phyloP scores from a whole-genome alignment of 2,888 invertebrate genomes.

The Theretra japonica region DNA sequence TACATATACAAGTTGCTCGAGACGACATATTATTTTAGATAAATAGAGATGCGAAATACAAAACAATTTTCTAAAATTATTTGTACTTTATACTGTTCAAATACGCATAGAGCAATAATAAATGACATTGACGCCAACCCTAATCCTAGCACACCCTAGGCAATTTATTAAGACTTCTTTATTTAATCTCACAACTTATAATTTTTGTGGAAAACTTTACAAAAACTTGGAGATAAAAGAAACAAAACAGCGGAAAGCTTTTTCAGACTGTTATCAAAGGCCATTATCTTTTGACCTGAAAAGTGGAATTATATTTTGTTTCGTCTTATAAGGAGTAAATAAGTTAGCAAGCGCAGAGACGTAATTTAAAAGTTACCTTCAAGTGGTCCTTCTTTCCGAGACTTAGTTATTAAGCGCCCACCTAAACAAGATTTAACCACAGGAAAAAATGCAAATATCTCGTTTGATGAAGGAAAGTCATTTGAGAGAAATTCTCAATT shows the following conservation, averaged over 20 bases:
- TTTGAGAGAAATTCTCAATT: constrained; percentile 35
- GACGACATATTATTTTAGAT: too few relatives aligned
- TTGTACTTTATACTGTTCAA: neutral
- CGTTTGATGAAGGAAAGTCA: constrained; percentile 55
- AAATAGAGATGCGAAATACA: too few relatives aligned
- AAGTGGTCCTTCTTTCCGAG: constrained; percentile 62
- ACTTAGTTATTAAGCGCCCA: constrained; percentile 60
- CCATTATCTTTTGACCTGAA: constrained; percentile 83
- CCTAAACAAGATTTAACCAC: constrained; percentile 62
- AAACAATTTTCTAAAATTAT: too few relatives aligned
- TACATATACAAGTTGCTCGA: too few relatives aligned
- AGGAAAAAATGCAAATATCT: constrained; percentile 55
- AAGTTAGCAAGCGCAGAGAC: constrained; percentile 76
- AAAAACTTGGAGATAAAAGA: constrained; percentile 80
- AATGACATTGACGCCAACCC: constrained; percentile 64
- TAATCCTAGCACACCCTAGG: constrained; percentile 71
- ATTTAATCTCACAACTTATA: constrained; percentile 82
- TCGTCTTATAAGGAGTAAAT: constrained; percentile 80
- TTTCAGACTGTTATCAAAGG: constrained; percentile 82
- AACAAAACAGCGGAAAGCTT: constrained; percentile 84
- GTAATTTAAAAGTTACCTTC: constrained; percentile 79
- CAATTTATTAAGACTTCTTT: constrained; percentile 82
- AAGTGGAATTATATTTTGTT: constrained; percentile 83
- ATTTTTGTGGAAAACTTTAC: constrained; percentile 79
- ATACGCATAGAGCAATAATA: constrained; percentile 43